phyloP scores from a whole-genome alignment of 2,113 vertebrate species.

The Dicrurus megarhynchus region DNA sequence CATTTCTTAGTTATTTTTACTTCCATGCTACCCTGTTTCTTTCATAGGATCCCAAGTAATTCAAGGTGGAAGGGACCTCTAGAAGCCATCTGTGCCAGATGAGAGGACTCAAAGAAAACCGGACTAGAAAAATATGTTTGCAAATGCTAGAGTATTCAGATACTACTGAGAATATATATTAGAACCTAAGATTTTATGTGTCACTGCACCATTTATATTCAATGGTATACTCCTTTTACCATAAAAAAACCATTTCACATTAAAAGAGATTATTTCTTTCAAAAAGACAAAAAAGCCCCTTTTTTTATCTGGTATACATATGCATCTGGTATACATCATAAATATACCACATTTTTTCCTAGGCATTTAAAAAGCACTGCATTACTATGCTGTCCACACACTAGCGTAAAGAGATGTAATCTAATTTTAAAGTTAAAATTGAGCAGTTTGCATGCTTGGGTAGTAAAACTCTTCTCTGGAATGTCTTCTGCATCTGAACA shows the following conservation, averaged over 20 bases:
- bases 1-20: neutral
- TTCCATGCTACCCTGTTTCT: neutral
- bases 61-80: neutral
- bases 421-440: neutral
- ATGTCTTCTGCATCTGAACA: neutral
- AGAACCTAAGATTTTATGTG: neutral
- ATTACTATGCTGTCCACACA: neutral
- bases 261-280: neutral
- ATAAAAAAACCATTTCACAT: neutral
- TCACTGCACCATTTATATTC: neutral
- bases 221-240: neutral
- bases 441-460: neutral
- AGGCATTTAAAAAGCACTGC: neutral
- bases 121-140: neutral
- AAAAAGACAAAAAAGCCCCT: neutral
- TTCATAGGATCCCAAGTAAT: neutral
- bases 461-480: neutral
- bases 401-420: neutral
- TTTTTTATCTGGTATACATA: too few relatives aligned
- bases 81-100: neutral
- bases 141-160: neutral
- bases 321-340: neutral
- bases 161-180: neutral
- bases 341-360: neutral
- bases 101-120: neutral